Conservation (phyloP, 2,797 vertebrate genomes). For the Erpetoichthys calabaricus region DNA sequence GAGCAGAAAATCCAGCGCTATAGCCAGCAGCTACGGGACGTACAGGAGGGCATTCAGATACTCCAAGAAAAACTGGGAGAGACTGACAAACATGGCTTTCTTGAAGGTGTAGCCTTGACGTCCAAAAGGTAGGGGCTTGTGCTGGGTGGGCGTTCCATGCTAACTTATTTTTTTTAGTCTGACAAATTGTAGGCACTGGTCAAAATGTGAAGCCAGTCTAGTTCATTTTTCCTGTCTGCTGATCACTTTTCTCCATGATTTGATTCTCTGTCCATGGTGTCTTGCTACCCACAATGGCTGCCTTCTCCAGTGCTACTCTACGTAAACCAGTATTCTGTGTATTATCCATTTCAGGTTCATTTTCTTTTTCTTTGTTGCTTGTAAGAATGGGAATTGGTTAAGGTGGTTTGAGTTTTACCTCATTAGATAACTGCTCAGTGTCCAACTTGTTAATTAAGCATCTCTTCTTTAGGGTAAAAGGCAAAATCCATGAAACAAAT, state of each 20-base stretch:
- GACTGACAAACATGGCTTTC: constrained; percentile 68
- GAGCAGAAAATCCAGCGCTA: constrained; percentile 95
- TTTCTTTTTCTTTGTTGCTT: too few relatives aligned
- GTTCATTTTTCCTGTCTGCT: neutral
- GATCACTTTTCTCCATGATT: neutral
- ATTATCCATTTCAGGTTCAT: too few relatives aligned
- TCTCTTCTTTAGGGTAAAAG: constrained; percentile 66
- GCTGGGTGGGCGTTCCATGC: constrained; percentile 15
- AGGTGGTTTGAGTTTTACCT: too few relatives aligned
- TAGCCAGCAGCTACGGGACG: constrained; percentile 87
- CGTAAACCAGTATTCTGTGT: too few relatives aligned
- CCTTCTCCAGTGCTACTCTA: too few relatives aligned
- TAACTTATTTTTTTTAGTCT: neutral
- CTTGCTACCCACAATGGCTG: too few relatives aligned
- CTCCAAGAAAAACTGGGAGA: constrained; percentile 84
- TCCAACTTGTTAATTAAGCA: too few relatives aligned
- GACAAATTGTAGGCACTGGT: neutral
- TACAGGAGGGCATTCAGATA: constrained; percentile 90
- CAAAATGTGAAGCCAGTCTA: neutral
- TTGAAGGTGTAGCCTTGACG: constrained; percentile 73
- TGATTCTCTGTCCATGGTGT: too few relatives aligned
- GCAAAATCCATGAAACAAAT: constrained; percentile 92
- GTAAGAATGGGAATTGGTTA: too few relatives aligned
- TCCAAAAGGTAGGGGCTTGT: constrained; percentile 64
- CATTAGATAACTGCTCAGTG: too few relatives aligned